Base-by-base conservation (phyloP, 92 coral and sea anemone genomes). In the Phenganax stokvisi region DNA sequence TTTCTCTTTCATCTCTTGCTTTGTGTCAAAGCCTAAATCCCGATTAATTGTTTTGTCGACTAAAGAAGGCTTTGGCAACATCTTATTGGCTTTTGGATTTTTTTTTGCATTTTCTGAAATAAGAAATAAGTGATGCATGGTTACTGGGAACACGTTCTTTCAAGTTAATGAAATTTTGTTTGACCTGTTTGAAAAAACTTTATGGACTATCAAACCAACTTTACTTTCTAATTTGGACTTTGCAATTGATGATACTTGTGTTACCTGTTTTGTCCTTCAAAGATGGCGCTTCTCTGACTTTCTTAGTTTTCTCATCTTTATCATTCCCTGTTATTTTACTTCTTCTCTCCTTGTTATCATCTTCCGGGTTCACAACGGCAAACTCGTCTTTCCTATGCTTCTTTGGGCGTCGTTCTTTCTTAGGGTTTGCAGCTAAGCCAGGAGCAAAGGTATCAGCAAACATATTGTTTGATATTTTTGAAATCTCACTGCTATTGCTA, bases 221-320 rank as follows among this genome's bases (percentile, higher is more conserved):
- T 61, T 28, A 61, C 0, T 7, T 12, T 61, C 47, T 37, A 37
- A 1, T 37, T 37, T 37, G 47, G 47, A 37, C 47, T 5, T 37
- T 37, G 47, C 47, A 37, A 37, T 37, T 37, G 47, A 37, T 37
- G 47, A 37, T 37, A 68, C n/a, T 1, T 10, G 11, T 10, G 13
- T 27, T 66, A 78, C 74, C 83, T 79, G 69, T 60, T 10, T 79
- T 79, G 52, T 52, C 25, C 53, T 79, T 51, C 62, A 79, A 64
- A 8, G 59, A 79, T 5, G 83, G 83, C 65, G 72, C 60, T 47
- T 79, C 74, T 63, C 83, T 63, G 15, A 79, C 83, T 11, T 28
- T 11, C 37, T 16, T 51, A 16, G 16, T 57, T 79, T 79, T 64
- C 51, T 63, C 31, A 51, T 37, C 31, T n/a, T 62, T 12, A 15